A percentile compares a stretch with the other conserved stretches of the same genome.
Conservation (phyloP, 2,888 invertebrate species). For the Anthophora plumipes region DNA sequence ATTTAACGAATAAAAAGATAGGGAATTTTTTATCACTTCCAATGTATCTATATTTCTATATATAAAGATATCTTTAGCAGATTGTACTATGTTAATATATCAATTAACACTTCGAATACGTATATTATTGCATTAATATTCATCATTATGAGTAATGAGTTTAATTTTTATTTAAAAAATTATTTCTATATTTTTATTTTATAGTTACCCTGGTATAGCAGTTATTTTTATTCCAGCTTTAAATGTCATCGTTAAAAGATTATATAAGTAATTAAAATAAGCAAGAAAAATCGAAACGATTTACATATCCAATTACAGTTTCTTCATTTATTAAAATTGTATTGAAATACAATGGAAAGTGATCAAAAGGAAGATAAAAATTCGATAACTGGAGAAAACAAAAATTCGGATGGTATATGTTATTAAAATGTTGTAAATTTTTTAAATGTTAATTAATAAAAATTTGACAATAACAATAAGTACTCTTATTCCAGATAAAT, state of each 20-base stretch:
- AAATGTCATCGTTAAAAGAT: slow-evolving; percentile 2
- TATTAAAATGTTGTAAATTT: background rate
- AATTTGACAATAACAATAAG: background rate
- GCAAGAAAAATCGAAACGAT: background rate
- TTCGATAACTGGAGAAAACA: background rate
- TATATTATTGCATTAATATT: background rate
- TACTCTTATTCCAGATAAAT: slow-evolving; percentile 17
- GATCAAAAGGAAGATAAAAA: slow-evolving; percentile 3
- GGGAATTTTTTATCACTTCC: background rate
- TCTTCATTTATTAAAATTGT: slow-evolving; percentile 7
- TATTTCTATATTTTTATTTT: background rate
- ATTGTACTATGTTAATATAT: background rate
- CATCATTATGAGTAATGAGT: background rate
- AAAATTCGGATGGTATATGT: slow-evolving; percentile 38
- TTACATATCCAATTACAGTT: background rate
- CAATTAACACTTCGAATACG: too few relatives aligned
- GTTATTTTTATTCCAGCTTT: slow-evolving; percentile 27
- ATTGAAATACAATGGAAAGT: slow-evolving; percentile 38
- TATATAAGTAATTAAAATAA: background rate
- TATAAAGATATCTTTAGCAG: background rate
- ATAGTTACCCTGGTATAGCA: background rate
- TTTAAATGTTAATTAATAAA: background rate
- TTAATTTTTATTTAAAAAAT: background rate
- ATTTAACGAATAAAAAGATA: background rate
- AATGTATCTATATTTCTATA: background rate